These are phyloP conservation scores for Ornithoptera priamus DNA, from an alignment of 2,888 invertebrate genomes.

Conservation along the genomic window DNA sequence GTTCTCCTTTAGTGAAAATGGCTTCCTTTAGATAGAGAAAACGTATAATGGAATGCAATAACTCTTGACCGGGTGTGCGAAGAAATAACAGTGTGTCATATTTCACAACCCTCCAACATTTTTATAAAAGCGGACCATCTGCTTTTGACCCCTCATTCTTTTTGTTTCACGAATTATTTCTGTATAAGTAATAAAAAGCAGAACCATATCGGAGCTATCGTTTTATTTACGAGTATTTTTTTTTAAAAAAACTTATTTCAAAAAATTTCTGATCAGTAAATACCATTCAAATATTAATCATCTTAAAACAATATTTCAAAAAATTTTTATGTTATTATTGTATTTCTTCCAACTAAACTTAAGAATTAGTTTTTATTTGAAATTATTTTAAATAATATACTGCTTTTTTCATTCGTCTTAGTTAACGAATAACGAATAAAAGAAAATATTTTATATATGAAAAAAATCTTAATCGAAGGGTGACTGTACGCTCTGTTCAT, in stretches of 20 bases:
- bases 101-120: conserved; percentile 80
- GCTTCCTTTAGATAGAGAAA: conserved; percentile 79
- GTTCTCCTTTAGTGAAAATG: conserved; percentile 77
- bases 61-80: conserved; percentile 81
- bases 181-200: conserved; percentile 59
- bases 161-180: conserved; percentile 78
- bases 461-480: conserved; percentile 61
- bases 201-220: conserved; percentile 20
- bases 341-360: too few relatives aligned
- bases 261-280: too few relatives aligned
- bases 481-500: conserved; percentile 65
- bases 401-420: too few relatives aligned
- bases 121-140: conserved; percentile 80
- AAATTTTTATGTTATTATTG: too few relatives aligned
- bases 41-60: conserved; percentile 80
- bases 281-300: too few relatives aligned
- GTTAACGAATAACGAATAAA: too few relatives aligned
- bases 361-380: too few relatives aligned
- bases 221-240: conserved; percentile 12
- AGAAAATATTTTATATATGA: conserved; percentile 24
- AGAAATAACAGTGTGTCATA: conserved; percentile 80
- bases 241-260: not conserved
- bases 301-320: too few relatives aligned
- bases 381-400: too few relatives aligned
- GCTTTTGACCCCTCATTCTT: conserved; percentile 80